Base-by-base conservation (phyloP, 2,113 vertebrate genomes). In the Sus scrofa region DNA sequence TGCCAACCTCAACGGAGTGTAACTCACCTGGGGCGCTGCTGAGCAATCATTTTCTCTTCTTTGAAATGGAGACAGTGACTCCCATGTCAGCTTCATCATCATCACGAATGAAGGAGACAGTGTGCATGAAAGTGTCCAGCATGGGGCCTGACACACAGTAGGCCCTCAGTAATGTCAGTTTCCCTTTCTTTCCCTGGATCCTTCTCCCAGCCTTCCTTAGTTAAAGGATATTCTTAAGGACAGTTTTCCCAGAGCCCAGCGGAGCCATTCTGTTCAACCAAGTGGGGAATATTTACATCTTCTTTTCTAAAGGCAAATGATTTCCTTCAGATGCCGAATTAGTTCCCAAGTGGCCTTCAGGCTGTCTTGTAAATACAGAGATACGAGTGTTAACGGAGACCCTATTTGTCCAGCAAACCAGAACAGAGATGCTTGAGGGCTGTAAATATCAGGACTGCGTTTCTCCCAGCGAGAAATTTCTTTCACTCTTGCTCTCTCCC, bases 251-350 rank as follows among this genome's bases (percentile, higher is more conserved):
- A 54, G 54, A 94, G 37, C 84, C 92, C 92, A 27, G 82, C 0
- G 26, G 83, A 95, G 50, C 89, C 60, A 60, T 94, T 94, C 93
- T 83, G 95, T 50, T 86, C 37, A 94, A 30, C 92, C 2, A 0
- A 74, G 70, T 67, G 71, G 86, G 78, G 70, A 94, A 81, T 96
- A 93, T 96, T 96, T 96, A 92, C 83, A 78, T 75, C 86, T 92
- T 89, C 75, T 92, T 83, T 84, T 95, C 97, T 86, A 79, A 95
- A 97, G 30, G 96, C 94, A 92, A 96, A 95, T 50, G 18, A 93
- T 87, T 84, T 97, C 89, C 56, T 79, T 37, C 44, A 83, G 87
- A 94, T 67, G 63, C 70, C 16, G 58, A 90, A 91, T 93, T 84
- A 39, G 54, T 70, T 73, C 37, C 84, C 39, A 6, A 78, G 91